Conservation (phyloP, 2,888 invertebrate species). For the Ochropleura plecta region DNA sequence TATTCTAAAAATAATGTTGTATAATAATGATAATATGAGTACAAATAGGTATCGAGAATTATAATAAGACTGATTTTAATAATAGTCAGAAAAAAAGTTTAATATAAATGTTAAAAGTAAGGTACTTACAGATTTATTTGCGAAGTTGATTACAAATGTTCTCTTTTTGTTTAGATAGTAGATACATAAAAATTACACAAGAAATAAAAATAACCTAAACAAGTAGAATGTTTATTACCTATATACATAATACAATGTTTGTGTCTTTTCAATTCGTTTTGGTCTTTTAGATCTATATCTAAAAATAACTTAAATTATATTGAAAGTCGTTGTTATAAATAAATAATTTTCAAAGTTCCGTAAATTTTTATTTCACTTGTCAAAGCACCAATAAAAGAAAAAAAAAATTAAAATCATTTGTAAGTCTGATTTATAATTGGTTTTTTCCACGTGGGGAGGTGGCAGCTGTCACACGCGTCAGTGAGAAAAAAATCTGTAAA, state of each 20-base stretch:
- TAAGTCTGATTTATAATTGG: constrained; percentile 13
- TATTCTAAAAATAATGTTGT: too few species aligned
- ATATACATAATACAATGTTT: background rate
- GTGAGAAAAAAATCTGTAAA: too few species aligned
- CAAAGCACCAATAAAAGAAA: constrained; percentile 6
- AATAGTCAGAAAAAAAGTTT: too few species aligned
- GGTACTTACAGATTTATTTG: background rate
- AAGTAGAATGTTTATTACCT: too few species aligned
- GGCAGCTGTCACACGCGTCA: too few species aligned
- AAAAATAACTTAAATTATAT: constrained; percentile 6
- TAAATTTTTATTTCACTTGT: constrained; percentile 7
- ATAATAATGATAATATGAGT: constrained; percentile 21
- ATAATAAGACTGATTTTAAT: too few species aligned
- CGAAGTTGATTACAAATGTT: constrained; percentile 7
- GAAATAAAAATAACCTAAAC: too few species aligned
- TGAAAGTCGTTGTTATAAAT: too few species aligned
- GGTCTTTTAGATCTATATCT: background rate
- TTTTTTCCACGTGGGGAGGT: too few species aligned
- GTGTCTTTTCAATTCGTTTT: constrained; percentile 12
- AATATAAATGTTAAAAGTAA: background rate
- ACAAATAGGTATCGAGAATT: constrained; percentile 19
- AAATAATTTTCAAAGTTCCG: background rate
- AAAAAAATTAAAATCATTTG: background rate
- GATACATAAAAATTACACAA: constrained; percentile 5
- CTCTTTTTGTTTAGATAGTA: constrained; percentile 7